Evolutionary conservation across 2,797 vertebrate genomes (phyloP), one percentile per base, ranked within the genome.

Genomic region (Orientallactaga sibirica): DNA sequence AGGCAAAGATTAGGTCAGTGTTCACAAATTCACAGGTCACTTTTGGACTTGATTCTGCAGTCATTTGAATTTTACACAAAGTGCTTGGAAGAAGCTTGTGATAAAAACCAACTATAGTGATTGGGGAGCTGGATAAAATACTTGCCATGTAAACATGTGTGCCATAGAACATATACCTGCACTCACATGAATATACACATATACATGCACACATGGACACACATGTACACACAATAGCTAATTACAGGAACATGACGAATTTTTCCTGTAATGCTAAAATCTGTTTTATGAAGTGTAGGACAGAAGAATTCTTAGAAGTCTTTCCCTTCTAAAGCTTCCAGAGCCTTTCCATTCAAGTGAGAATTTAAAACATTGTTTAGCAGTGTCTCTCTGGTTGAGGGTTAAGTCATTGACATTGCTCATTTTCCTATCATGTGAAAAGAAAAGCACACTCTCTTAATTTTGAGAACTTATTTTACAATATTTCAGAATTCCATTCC

Each of bases 21-120:
- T 94, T 96, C 81, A 95, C 55, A 89, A 77, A 96, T 94, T 96
- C 81, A 70, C 48, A 27, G n/a, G 25, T 70, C 52, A 86, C 58
- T 88, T 96, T 29, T 83, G 19, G 70, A 88, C 92, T 93, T 94
- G 27, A 94, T 91, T 93, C 48, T 77, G 70, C 94, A 66, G n/a
- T 66, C 91, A 89, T 25, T 93, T 61, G 24, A 87, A 86, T 79
- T 27, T 43, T 93, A 75, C 10, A 61, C 58, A 33, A 90, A 86
- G 7, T 1, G 18, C 19, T 1, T 9, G 1, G 22, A 58, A 33
- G 52, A 62, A 64, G 52, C 22, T 15, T 48, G 33, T 70, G 52
- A 24, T 76, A 82, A 77, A 8, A 55, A 1, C 22, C 52, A 88
- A 15, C 4, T 83, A 20, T 58, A 58, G 55, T 2, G 55, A 58